These are phyloP conservation scores for Nematostella vectensis DNA, from an alignment of 92 coral and sea anemone species.

Conservation along the genomic window DNA sequence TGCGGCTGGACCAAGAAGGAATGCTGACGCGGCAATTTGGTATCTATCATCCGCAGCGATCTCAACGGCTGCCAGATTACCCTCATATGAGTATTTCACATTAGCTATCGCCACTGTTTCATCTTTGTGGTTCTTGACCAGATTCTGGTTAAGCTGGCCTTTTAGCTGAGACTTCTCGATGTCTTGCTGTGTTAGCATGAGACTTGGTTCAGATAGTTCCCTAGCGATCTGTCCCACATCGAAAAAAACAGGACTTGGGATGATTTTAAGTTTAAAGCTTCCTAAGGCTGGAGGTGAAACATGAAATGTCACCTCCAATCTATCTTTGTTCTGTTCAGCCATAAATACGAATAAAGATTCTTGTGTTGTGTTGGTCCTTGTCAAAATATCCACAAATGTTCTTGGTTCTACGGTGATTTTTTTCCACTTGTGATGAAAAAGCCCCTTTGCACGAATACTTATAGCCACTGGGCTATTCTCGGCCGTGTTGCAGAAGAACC, in stretches of 20 bases:
- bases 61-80: conserved; percentile 46
- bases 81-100: conserved; percentile 30
- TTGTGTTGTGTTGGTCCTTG: no score
- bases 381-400: no score
- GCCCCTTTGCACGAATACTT: no score
- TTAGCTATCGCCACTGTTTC: conserved; percentile 36
- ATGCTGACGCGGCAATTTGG: conserved; percentile 42
- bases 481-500: no score
- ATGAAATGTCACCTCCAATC: conserved; percentile 6
- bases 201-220: conserved; percentile 30
- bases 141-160: conserved; percentile 32
- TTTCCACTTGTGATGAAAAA: no score
- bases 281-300: conserved; percentile 15
- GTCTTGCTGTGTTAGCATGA: conserved; percentile 19
- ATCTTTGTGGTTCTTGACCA: conserved; percentile 27
- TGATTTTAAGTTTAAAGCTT: conserved; percentile 11
- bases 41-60: conserved; percentile 22
- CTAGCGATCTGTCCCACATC: conserved; percentile 13
- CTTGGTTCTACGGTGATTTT: no score
- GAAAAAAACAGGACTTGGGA: conserved; percentile 11
- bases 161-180: conserved; percentile 17
- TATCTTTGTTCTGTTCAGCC: conserved; percentile 6
- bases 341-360: no score
- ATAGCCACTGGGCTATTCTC: no score
- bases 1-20: conserved; percentile 14